Percentiles rank a stretch among this genome's conserved stretches.
Evolutionary conservation across 2,113 vertebrate species (phyloP).

Genomic region (Psilopogon haemacephalus): DNA sequence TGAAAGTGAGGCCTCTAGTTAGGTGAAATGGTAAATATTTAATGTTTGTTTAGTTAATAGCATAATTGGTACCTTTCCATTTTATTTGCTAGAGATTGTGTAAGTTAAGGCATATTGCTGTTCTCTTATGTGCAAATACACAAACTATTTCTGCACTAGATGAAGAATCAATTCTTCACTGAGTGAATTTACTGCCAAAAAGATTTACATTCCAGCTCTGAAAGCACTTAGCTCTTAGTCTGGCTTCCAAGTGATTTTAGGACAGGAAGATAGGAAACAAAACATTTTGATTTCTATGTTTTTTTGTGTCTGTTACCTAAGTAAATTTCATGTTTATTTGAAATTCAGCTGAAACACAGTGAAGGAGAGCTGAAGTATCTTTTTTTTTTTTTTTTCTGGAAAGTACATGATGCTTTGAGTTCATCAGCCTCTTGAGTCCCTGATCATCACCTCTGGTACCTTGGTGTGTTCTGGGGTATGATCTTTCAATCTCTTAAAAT

Average conservation of each 20-base stretch:
- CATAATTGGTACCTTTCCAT: not conserved
- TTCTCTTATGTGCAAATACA: not conserved
- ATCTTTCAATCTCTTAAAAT: not conserved
- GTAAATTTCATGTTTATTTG: not conserved
- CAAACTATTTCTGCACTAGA: not conserved
- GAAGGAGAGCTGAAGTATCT: not conserved
- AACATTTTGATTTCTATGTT: not conserved
- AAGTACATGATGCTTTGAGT: not conserved
- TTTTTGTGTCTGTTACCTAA: not conserved
- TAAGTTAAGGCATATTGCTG: not conserved
- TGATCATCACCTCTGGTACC: not conserved
- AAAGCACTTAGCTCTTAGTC: not conserved
- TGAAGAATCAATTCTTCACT: not conserved
- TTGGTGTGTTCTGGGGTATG: not conserved
- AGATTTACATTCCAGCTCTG: not conserved
- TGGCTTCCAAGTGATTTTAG: not conserved
- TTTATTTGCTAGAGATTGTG: not conserved
- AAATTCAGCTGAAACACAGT: not conserved
- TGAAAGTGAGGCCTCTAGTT: not conserved
- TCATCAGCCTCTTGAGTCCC: not conserved
- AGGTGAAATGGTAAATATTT: not conserved
- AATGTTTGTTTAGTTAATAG: not conserved
- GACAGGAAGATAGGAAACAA: not conserved
- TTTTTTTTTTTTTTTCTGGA: not conserved
- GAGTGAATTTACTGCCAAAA: not conserved